Percentiles rank a stretch among this genome's conserved stretches.
Evolutionary conservation across 2,888 invertebrate species (phyloP).

Genomic region (Polymixis flavicincta): DNA sequence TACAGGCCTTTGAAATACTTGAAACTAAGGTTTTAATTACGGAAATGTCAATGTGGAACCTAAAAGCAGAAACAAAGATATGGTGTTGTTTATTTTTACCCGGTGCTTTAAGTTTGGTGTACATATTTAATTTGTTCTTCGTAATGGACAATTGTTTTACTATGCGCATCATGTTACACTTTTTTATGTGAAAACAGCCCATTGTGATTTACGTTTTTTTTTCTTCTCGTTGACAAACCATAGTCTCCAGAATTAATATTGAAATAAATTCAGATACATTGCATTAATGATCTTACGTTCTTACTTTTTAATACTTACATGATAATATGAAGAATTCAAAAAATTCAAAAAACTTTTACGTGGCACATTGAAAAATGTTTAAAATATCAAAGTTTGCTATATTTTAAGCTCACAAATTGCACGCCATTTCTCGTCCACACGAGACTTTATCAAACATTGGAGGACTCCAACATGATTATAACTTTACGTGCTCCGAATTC

Average conservation of each 20-base stretch:
- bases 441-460: constrained; percentile 88
- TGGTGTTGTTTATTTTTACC: constrained; percentile 1
- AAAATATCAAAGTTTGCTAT: constrained; percentile 62
- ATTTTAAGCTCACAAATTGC: constrained; percentile 78
- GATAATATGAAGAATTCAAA: background rate
- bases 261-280: background rate
- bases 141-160: too few species aligned
- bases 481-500: constrained; percentile 87
- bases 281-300: background rate
- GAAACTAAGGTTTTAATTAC: constrained; percentile 62
- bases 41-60: constrained; percentile 11
- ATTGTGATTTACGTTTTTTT: too few species aligned
- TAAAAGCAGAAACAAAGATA: constrained; percentile 8
- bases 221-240: background rate
- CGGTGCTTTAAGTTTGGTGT: background rate
- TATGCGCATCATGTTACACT: too few species aligned
- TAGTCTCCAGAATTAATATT: too few species aligned
- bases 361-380: constrained; percentile 36
- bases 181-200: too few species aligned
- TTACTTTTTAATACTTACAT: background rate
- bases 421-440: constrained; percentile 82
- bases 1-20: constrained; percentile 73
- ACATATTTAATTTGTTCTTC: too few species aligned
- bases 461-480: constrained; percentile 89
- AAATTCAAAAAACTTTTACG: background rate